Conservation (phyloP, 2,113 vertebrate species). For the Indicator indicator region DNA sequence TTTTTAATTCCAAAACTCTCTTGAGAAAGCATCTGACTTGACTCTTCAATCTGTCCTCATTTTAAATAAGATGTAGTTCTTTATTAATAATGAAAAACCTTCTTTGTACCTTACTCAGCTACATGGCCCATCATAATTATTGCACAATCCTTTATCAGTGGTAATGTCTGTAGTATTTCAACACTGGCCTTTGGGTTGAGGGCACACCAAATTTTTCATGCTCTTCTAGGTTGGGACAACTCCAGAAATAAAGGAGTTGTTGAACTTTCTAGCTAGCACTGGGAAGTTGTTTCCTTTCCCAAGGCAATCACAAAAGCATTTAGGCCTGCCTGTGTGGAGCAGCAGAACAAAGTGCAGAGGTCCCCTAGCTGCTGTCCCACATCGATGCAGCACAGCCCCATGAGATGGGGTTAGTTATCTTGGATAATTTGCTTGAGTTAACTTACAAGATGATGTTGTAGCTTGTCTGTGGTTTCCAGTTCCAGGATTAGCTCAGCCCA, state of each 20-base stretch:
- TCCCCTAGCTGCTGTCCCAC: neutral
- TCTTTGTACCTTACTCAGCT: neutral
- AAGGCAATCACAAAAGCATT: neutral
- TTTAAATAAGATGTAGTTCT: neutral
- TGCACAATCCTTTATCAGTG: neutral
- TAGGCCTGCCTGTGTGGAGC: fast-evolving
- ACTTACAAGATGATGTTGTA: neutral
- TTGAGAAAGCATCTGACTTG: neutral
- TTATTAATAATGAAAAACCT: slow-evolving; percentile 27
- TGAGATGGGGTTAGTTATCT: no score
- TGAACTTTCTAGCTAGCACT: neutral
- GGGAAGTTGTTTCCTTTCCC: neutral
- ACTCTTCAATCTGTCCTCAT: neutral
- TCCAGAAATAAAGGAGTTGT: neutral
- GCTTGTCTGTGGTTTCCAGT: neutral
- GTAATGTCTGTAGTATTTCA: neutral
- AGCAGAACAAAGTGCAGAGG: neutral
- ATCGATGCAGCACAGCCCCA: neutral
- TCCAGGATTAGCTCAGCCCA: neutral
- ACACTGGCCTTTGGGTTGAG: neutral
- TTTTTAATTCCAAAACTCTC: neutral
- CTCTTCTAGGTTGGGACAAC: no score
- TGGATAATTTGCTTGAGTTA: neutral
- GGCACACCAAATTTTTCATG: neutral
- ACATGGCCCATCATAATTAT: neutral